A percentile compares a stretch with the other conserved stretches of the same genome.
These are phyloP conservation scores for Lagopus leucura DNA, from an alignment of 2,113 vertebrate genomes.

Conservation along the genomic window DNA sequence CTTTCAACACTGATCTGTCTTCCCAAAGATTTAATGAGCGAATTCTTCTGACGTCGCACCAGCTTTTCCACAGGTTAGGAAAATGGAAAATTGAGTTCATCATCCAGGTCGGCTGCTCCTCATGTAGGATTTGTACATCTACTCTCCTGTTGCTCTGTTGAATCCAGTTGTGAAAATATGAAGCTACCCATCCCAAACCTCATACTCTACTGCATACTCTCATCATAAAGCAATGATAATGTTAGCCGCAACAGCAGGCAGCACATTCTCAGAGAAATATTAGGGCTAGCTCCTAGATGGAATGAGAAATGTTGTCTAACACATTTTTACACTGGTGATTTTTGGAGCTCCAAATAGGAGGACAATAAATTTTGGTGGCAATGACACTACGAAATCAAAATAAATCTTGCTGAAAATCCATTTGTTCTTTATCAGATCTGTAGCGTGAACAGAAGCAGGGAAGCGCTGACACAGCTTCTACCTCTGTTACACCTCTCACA, in stretches of 20 bases:
- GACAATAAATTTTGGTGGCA: background rate
- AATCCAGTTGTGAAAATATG: rapidly evolving
- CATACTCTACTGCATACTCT: background rate
- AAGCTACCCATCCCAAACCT: background rate
- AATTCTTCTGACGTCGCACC: background rate
- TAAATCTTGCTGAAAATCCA: background rate
- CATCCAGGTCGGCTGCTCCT: background rate
- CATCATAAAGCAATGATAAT: background rate
- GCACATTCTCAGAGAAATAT: background rate
- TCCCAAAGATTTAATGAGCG: background rate
- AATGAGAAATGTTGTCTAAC: background rate
- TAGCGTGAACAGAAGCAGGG: background rate
- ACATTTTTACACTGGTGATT: background rate
- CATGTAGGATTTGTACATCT: background rate
- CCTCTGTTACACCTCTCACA: rapidly evolving
- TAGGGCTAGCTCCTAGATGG: background rate
- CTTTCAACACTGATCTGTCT: background rate
- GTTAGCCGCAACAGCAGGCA: background rate
- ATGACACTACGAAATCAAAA: background rate
- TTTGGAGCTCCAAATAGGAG: background rate
- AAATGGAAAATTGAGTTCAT: background rate
- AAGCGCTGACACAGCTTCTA: background rate
- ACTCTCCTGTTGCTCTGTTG: background rate
- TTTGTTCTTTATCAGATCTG: background rate
- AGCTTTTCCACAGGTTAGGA: background rate